Evolutionary conservation across 1,140 invertebrate species (phyloP).

Genomic region (Tetragonula clypearis): DNA sequence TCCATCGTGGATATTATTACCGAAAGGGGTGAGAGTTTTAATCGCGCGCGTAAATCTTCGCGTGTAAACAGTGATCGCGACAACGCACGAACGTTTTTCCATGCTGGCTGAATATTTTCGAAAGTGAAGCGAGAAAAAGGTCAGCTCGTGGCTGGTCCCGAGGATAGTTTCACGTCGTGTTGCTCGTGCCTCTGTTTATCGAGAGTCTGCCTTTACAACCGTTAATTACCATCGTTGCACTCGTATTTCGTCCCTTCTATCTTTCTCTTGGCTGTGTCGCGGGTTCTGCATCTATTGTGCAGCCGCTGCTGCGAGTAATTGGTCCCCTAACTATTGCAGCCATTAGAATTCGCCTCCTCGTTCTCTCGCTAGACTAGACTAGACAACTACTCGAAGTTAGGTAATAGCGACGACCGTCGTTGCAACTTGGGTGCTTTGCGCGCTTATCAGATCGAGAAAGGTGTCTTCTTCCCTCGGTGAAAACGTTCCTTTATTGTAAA

Average conservation of each 20-base stretch:
- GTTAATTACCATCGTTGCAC: constrained; percentile 52
- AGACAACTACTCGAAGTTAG: constrained; percentile 20
- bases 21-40: not conserved
- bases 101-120: constrained; percentile 36
- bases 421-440: not conserved
- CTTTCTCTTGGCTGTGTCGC: not conserved
- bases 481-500: not conserved
- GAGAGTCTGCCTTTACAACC: constrained; percentile 49
- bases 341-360: not conserved
- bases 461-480: constrained; percentile 7
- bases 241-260: constrained; percentile 25
- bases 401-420: constrained; percentile 15
- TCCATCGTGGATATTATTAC: not conserved
- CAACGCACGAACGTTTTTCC: not conserved
- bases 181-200: constrained; percentile 23
- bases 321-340: constrained; percentile 19
- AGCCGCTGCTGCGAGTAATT: constrained; percentile 38
- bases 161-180: constrained; percentile 12
- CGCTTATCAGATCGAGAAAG: constrained; percentile 10
- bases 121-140: constrained; percentile 48
- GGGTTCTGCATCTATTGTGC: constrained; percentile 34
- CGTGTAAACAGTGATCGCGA: not conserved
- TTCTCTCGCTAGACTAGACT: not conserved
- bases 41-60: constrained; percentile 7
- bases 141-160: constrained; percentile 19